These are phyloP conservation scores for Anadara kagoshimensis DNA, from an alignment of 1,140 invertebrate species.

Conservation along the genomic window DNA sequence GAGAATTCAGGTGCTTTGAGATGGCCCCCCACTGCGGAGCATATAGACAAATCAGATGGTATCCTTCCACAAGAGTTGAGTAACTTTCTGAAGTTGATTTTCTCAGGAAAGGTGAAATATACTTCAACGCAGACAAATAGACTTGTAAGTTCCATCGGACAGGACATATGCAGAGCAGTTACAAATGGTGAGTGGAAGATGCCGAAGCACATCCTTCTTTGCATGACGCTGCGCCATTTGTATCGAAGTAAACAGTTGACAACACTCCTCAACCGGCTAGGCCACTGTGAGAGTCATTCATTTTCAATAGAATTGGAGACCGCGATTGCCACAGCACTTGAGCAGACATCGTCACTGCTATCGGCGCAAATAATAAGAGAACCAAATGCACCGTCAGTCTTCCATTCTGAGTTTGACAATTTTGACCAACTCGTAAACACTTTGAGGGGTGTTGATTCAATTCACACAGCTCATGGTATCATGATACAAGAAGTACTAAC, in stretches of 20 bases:
- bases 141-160: conserved; percentile 8
- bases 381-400: conserved; percentile 24
- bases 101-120: too few species aligned
- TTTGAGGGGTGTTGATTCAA: conserved; percentile 28
- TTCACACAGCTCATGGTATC: conserved; percentile 49
- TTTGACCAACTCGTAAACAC: conserved; percentile 47
- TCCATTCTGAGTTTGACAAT: conserved; percentile 52
- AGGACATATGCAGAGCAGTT: conserved; percentile 31
- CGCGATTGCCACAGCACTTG: conserved; percentile 2
- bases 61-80: too few species aligned
- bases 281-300: conserved; percentile 39
- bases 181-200: conserved; percentile 43
- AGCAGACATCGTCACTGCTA: conserved; percentile 11
- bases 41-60: too few species aligned
- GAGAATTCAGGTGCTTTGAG: too few species aligned
- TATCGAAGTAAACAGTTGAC: conserved; percentile 38
- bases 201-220: conserved; percentile 38
- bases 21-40: too few species aligned
- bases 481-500: conserved; percentile 33
- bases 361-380: conserved; percentile 31
- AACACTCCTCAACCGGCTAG: conserved; percentile 40
- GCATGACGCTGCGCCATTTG: conserved; percentile 31
- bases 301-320: conserved; percentile 46
- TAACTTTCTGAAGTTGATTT: too few species aligned
- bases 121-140: too few species aligned